Evolutionary conservation across 1,140 invertebrate species (phyloP).

Genomic region (Lysiphlebus fabarum): DNA sequence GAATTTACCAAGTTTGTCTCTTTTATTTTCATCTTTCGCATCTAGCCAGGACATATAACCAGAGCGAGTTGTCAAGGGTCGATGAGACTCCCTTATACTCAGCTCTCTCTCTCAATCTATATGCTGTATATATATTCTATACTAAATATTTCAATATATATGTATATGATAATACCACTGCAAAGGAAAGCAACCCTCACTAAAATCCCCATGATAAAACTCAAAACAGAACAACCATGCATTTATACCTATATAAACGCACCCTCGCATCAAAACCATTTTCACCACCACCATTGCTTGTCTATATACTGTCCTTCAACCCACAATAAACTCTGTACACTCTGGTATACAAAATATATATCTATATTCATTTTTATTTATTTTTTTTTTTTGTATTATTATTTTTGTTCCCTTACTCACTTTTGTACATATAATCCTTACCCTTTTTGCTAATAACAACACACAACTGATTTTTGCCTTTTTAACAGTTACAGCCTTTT

Average conservation of each 20-base stretch:
- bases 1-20: too few species aligned
- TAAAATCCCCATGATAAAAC: too few species aligned
- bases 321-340: slow-evolving; percentile 27
- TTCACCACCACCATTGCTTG: slow-evolving; percentile 4
- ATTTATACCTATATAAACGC: neutral
- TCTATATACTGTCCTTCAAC: slow-evolving; percentile 20
- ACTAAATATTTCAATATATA: too few species aligned
- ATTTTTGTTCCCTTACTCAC: neutral
- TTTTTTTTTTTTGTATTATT: neutral
- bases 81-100: too few species aligned
- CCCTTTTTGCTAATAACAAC: slow-evolving; percentile 40
- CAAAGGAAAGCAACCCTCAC: too few species aligned
- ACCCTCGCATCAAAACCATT: slow-evolving; percentile 21
- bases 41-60: too few species aligned
- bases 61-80: too few species aligned
- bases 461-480: slow-evolving; percentile 41
- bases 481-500: slow-evolving; percentile 35
- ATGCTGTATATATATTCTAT: too few species aligned
- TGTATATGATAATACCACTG: too few species aligned
- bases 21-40: too few species aligned
- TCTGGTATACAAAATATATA: slow-evolving; percentile 21
- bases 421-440: neutral
- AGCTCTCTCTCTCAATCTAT: too few species aligned
- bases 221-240: too few species aligned
- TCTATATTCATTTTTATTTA: slow-evolving; percentile 14